These are phyloP conservation scores for Athrips mouffetella DNA, from an alignment of 2,888 invertebrate species.

Conservation along the genomic window DNA sequence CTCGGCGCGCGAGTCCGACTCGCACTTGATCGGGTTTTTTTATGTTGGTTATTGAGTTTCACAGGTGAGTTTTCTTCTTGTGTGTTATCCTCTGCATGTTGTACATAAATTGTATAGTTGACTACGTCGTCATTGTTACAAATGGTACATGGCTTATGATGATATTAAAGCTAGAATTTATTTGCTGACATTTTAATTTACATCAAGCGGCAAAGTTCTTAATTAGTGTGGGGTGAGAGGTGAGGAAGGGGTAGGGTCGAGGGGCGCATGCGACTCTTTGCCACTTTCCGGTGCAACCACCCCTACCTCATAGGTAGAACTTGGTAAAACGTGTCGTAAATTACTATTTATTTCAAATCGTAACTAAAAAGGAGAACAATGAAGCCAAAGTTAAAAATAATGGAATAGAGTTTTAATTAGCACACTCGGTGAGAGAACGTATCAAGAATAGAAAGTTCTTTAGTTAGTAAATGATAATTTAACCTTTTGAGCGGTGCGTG, in stretches of 20 bases:
- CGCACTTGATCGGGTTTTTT: no score
- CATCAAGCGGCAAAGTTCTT: slow-evolving; percentile 53
- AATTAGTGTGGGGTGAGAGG: slow-evolving; percentile 46
- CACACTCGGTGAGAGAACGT: no score
- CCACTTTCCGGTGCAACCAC: slow-evolving; percentile 27
- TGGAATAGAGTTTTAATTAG: no score
- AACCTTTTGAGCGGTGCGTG: no score
- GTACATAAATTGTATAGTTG: neutral
- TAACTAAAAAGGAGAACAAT: no score
- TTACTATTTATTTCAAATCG: slow-evolving; percentile 2
- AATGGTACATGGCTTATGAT: slow-evolving; percentile 41
- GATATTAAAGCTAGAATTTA: slow-evolving; percentile 38
- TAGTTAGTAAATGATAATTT: no score
- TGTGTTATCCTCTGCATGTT: neutral
- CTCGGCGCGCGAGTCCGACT: no score
- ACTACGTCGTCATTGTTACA: slow-evolving; percentile 32
- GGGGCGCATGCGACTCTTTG: slow-evolving; percentile 38
- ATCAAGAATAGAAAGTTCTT: no score
- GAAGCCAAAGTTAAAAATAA: no score
- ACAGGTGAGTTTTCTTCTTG: no score
- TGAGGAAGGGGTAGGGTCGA: slow-evolving; percentile 27
- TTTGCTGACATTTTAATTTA: slow-evolving; percentile 50
- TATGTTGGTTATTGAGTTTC: no score
- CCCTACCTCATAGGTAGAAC: neutral
- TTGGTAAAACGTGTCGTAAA: slow-evolving; percentile 2